Base-by-base conservation (phyloP, 2,797 vertebrate genomes). In the Rhyacichthys aspro region DNA sequence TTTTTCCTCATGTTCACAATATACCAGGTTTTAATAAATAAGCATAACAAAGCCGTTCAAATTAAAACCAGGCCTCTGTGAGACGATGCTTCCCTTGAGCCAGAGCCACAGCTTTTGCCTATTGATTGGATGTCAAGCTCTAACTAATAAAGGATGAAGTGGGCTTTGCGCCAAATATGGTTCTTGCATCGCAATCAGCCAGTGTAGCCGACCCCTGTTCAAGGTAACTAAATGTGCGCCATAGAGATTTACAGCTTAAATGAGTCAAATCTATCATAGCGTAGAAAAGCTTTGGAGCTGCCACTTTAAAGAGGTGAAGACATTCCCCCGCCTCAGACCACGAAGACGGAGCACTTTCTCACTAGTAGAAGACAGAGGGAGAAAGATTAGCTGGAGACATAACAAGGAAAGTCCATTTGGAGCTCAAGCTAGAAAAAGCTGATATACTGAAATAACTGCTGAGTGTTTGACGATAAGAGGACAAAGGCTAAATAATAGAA, bases 371-470 rank as follows among this genome's bases (percentile, higher is more conserved):
- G 36, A 48, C 37, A 59, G 28, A 67, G 46, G 55, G 54, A 70
- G 17, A 55, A 39, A 55, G 66, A 73, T 78, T 77, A 79, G 42
- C 19, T 41, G 61, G 55, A 78, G 78, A 74, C 72, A 67, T 70
- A 79, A 90, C 90, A 91, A 85, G 92, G 63, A 88, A 90, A 92
- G 82, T 90, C 89, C 88, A 91, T 92, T 92, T 89, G 57, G 77
- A 75, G 74, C 74, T 55, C 45, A 71, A 72, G 72, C 70, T 74
- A 72, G 23, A 4, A 86, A 86, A 77, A 86, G 70, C 65, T 63
- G 63, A 80, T 77, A 72, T 45, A 70, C 83, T 65, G 63, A 78
- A 85, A 86, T 84, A 81, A 81, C 85, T 67, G 59, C 54, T 63
- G 66, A 70, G 80, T 75, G 72, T 83, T 75, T 75, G 76, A 74